phyloP scores from a whole-genome alignment of 2,797 vertebrate genomes.

The Acestrorhynchus altus region DNA sequence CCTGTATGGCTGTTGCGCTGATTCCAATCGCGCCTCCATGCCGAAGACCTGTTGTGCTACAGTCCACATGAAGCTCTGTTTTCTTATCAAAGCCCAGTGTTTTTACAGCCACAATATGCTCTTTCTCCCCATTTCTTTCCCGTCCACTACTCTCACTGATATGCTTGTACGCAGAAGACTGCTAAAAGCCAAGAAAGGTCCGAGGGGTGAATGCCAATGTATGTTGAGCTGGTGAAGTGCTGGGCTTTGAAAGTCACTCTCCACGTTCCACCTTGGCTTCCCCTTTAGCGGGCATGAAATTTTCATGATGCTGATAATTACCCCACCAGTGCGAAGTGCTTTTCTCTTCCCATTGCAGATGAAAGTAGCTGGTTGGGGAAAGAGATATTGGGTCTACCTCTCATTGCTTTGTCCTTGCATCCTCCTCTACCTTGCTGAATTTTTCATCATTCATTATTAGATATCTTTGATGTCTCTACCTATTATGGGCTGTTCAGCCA shows the following conservation, averaged over 20 bases:
- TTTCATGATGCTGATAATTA: conserved; percentile 65
- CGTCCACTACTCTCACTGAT: background rate
- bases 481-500: conserved; percentile 53
- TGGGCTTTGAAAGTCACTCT: conserved; percentile 51
- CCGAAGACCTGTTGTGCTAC: conserved; percentile 46
- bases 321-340: conserved; percentile 56
- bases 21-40: conserved; percentile 45
- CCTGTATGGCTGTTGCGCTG: conserved; percentile 30
- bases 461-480: conserved; percentile 60
- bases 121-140: background rate
- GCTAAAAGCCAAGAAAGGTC: conserved; percentile 25
- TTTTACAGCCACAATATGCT: conserved; percentile 2
- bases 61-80: conserved; percentile 29
- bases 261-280: conserved; percentile 50
- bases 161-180: conserved; percentile 7
- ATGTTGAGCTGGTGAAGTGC: conserved; percentile 34
- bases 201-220: conserved; percentile 25
- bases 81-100: conserved; percentile 31
- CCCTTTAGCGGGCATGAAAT: conserved; percentile 59
- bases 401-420: conserved; percentile 60
- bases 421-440: conserved; percentile 58
- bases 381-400: conserved; percentile 54
- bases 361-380: conserved; percentile 55
- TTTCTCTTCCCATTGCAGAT: conserved; percentile 56
- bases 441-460: conserved; percentile 62